Evolutionary conservation across 2,888 invertebrate species (phyloP).

Genomic region (Anarsia innoxiella): DNA sequence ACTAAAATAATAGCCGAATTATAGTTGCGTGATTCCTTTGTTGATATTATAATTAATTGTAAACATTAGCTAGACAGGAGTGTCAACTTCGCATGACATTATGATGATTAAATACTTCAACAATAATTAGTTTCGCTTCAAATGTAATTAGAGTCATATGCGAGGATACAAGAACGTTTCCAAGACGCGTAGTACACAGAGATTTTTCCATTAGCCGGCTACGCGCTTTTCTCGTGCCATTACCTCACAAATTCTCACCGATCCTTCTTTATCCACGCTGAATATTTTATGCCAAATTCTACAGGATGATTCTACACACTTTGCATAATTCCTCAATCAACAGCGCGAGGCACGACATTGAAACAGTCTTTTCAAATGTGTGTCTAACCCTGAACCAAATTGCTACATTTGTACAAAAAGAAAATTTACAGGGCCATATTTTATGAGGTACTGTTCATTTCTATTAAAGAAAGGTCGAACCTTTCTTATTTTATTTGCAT

Average conservation of each 20-base stretch:
- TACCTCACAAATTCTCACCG: slow-evolving; percentile 44
- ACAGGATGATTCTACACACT: slow-evolving; percentile 34
- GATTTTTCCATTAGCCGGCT: slow-evolving; percentile 48
- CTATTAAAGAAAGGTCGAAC: too few relatives aligned
- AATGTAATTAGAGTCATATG: too few relatives aligned
- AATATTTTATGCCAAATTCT: slow-evolving; percentile 31
- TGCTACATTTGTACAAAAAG: slow-evolving; percentile 22
- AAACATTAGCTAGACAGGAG: too few relatives aligned
- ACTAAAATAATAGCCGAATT: too few relatives aligned
- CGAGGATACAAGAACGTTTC: slow-evolving; percentile 29
- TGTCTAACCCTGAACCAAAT: slow-evolving; percentile 45
- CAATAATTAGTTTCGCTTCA: too few relatives aligned
- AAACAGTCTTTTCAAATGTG: slow-evolving; percentile 30
- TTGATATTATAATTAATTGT: too few relatives aligned
- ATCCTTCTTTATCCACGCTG: slow-evolving; percentile 35
- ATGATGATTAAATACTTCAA: too few relatives aligned
- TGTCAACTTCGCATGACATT: too few relatives aligned
- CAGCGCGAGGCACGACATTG: slow-evolving; percentile 39
- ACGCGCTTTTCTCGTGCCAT: slow-evolving; percentile 42
- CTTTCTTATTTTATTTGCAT: too few relatives aligned
- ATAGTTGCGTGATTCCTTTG: too few relatives aligned
- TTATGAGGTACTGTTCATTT: too few relatives aligned
- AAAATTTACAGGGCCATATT: too few relatives aligned
- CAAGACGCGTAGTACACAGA: slow-evolving; percentile 35
- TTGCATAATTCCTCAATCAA: slow-evolving; percentile 43